Conservation (phyloP, 2,797 vertebrate genomes). For the Crotalus adamanteus region DNA sequence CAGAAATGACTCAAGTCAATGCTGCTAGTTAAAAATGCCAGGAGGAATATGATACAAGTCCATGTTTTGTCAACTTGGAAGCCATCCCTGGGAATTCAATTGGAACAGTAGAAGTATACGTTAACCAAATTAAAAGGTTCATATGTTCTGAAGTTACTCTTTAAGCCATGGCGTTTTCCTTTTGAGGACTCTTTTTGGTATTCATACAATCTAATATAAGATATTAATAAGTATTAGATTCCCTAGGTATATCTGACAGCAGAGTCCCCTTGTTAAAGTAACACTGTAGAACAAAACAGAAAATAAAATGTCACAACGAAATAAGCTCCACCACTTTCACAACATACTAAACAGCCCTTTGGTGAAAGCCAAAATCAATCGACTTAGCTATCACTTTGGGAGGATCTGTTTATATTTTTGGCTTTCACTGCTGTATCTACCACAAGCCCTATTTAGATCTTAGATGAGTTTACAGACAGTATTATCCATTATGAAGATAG, state of each 20-base stretch:
- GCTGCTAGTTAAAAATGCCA: not conserved
- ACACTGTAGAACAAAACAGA: slow-evolving; percentile 76
- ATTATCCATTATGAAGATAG: slow-evolving; percentile 18
- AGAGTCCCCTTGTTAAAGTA: slow-evolving; percentile 69
- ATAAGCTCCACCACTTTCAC: slow-evolving; percentile 69
- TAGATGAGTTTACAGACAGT: slow-evolving; percentile 28
- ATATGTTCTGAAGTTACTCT: not conserved
- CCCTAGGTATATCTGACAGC: slow-evolving; percentile 66
- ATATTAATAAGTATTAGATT: slow-evolving; percentile 61
- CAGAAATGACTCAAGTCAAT: not conserved
- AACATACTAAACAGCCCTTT: slow-evolving; percentile 58
- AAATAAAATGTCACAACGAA: slow-evolving; percentile 77
- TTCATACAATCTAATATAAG: slow-evolving; percentile 54
- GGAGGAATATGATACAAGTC: not conserved
- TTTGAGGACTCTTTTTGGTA: slow-evolving; percentile 5
- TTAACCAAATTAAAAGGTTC: not conserved
- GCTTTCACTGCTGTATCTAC: not conserved
- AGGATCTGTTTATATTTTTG: not conserved
- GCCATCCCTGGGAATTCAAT: too few species aligned
- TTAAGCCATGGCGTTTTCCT: not conserved
- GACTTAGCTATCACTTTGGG: not conserved
- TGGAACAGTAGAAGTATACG: not conserved
- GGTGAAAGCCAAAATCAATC: not conserved
- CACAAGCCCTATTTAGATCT: accelerated
- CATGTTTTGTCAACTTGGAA: not conserved